A percentile compares a stretch with the other conserved stretches of the same genome.
phyloP scores from a whole-genome alignment of 2,888 invertebrate genomes.

The Eupithecia centaureata region DNA sequence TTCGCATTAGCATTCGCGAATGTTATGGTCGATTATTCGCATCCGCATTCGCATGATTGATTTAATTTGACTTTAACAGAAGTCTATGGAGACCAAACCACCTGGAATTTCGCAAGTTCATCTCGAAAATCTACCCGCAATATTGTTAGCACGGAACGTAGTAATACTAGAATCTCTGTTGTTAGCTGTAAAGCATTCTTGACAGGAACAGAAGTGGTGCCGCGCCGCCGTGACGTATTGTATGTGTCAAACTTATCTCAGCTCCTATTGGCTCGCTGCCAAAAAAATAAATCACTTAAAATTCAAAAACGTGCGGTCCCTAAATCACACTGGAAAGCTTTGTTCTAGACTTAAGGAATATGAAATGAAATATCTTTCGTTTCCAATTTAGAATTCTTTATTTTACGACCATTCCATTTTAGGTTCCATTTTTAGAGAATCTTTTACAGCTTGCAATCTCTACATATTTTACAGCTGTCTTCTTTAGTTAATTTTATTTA shows the following conservation, averaged over 20 bases:
- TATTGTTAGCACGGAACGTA: no score
- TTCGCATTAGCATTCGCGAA: no score
- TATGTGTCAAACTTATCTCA: conserved; percentile 33
- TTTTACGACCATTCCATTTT: no score
- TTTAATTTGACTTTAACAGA: no score
- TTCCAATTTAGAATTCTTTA: conserved; percentile 15
- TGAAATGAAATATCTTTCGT: conserved; percentile 17
- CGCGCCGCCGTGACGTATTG: conserved; percentile 20
- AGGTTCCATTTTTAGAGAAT: not conserved
- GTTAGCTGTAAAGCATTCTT: conserved; percentile 16
- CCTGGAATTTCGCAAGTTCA: not conserved
- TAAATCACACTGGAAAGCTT: conserved; percentile 30
- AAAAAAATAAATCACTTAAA: conserved; percentile 33
- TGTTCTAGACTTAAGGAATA: conserved; percentile 11
- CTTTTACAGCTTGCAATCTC: no score
- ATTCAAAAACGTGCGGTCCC: conserved; percentile 34
- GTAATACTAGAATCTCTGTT: no score
- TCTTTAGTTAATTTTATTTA: no score
- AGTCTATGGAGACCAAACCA: no score
- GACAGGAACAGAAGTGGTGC: conserved; percentile 20
- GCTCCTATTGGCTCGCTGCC: conserved; percentile 29
- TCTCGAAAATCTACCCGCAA: not conserved
- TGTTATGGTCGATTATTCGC: no score
- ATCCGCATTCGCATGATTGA: no score
- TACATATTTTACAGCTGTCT: no score